Percentiles rank a stretch among this genome's conserved stretches.
Conservation (phyloP, 2,797 vertebrate genomes). For the Geotria australis region DNA sequence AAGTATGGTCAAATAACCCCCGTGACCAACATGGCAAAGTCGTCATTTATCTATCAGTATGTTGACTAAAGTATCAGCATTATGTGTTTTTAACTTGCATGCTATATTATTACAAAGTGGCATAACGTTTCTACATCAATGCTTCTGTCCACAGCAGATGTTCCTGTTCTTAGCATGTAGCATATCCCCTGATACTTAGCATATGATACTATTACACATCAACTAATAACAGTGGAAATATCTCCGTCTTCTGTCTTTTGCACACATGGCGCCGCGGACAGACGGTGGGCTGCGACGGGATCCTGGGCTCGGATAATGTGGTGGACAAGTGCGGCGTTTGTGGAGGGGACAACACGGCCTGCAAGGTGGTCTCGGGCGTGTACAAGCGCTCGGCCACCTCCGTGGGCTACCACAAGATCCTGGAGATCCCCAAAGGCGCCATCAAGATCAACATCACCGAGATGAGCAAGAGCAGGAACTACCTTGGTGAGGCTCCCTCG, state of each 20-base stretch:
- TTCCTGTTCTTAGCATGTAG: no score
- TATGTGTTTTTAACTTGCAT: no score
- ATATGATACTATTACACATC: no score
- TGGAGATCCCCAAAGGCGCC: constrained; percentile 87
- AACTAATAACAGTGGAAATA: no score
- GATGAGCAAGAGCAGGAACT: constrained; percentile 87
- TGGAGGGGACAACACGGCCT: constrained; percentile 56
- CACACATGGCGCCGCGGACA: background rate
- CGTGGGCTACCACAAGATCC: constrained; percentile 80
- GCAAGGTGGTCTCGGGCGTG: constrained; percentile 53
- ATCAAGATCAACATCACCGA: constrained; percentile 88
- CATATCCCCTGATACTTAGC: no score
- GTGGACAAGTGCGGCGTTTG: constrained; percentile 80
- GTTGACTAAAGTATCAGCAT: no score
- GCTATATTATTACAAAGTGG: no score
- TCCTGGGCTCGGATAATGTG: constrained; percentile 50
- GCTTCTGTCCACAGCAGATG: no score
- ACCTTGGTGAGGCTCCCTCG: constrained; percentile 33
- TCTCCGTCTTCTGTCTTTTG: background rate
- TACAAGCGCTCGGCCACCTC: constrained; percentile 51
- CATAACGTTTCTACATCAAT: no score
- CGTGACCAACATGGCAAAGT: no score
- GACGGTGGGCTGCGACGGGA: constrained; percentile 48
- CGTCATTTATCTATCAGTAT: no score
- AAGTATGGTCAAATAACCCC: no score